Evolutionary conservation across 2,113 vertebrate species (phyloP).

Genomic region (Toxotes chatareus): DNA sequence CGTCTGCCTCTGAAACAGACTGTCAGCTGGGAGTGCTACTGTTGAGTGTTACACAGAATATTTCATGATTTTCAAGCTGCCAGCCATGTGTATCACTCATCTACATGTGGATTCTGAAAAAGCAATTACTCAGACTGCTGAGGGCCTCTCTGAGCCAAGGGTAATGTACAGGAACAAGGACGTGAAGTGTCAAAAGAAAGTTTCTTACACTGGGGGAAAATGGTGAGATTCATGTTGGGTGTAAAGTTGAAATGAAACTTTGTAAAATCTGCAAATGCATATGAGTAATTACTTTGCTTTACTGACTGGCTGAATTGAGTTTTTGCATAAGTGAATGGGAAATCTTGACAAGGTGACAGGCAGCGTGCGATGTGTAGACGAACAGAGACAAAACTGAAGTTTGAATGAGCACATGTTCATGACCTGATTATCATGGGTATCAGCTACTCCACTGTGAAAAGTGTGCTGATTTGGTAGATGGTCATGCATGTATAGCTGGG

Average conservation of each 20-base stretch:
- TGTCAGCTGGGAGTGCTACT: neutral
- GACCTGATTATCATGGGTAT: neutral
- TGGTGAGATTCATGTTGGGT: neutral
- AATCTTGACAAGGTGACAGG: neutral
- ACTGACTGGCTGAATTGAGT: neutral
- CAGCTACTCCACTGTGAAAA: neutral
- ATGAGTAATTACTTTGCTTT: neutral
- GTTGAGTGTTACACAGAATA: neutral
- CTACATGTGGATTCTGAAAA: neutral
- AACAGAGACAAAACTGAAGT: neutral
- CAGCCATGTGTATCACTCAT: neutral
- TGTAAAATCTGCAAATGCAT: neutral
- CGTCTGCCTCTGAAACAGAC: neutral
- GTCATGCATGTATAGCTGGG: neutral
- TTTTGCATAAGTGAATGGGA: neutral
- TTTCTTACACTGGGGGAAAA: neutral
- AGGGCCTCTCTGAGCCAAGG: neutral
- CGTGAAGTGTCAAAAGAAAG: neutral
- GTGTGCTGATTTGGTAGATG: neutral
- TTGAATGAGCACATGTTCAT: neutral
- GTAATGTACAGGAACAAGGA: neutral
- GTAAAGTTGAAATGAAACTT: neutral
- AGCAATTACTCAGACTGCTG: neutral
- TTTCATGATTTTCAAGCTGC: neutral
- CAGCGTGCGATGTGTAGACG: neutral